A percentile compares a stretch with the other conserved stretches of the same genome.
phyloP scores from a whole-genome alignment of 2,888 invertebrate genomes.

The Hetaerina titia region DNA sequence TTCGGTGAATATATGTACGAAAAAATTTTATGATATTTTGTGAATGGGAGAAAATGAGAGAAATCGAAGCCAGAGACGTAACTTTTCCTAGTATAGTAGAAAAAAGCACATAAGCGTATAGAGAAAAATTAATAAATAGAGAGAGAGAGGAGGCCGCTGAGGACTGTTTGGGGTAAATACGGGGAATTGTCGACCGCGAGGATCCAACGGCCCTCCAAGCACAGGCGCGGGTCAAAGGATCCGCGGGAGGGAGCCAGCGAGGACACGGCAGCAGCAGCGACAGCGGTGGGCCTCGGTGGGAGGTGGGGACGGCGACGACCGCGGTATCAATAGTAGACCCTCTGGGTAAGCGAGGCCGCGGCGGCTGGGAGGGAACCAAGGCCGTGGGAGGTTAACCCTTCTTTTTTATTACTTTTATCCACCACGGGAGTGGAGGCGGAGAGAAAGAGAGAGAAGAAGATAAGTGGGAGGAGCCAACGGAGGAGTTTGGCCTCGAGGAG shows the following conservation, averaged over 20 bases:
- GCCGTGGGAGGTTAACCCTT: constrained; percentile 30
- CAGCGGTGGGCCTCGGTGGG: not conserved
- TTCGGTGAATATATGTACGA: no score
- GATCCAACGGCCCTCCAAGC: not conserved
- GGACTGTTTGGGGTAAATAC: not conserved
- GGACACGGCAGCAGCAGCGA: not conserved
- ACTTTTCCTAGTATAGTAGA: no score
- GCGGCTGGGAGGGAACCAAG: not conserved
- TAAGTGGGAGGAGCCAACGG: constrained; percentile 12
- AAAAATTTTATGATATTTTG: no score
- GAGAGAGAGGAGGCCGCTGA: no score
- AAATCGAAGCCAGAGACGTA: no score
- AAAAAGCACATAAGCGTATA: no score
- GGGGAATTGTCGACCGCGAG: not conserved
- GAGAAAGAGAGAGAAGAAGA: not conserved
- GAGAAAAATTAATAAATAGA: not conserved
- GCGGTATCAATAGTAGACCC: not conserved
- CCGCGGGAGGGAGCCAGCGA: not conserved
- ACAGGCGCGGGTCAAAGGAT: not conserved
- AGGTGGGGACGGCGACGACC: not conserved
- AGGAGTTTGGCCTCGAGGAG: constrained; percentile 7
- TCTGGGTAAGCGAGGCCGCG: not conserved
- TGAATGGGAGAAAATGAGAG: no score
- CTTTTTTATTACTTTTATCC: not conserved
- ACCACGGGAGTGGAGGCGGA: not conserved